Percentiles rank a stretch among this genome's conserved stretches.
Conservation (phyloP, 2,797 vertebrate genomes). For the Dromococcyx pavoninus region DNA sequence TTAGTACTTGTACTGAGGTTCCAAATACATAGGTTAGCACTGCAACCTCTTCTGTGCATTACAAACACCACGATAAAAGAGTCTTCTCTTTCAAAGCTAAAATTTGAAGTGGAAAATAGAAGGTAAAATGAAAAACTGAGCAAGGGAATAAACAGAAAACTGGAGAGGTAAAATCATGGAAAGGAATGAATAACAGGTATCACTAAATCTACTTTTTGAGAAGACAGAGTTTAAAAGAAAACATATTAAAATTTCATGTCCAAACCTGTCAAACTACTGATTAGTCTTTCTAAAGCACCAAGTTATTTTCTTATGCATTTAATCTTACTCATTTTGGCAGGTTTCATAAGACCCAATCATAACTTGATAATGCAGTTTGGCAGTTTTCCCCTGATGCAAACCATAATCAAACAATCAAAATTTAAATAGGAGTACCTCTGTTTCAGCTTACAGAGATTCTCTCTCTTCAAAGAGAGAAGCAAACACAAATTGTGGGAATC, state of each 20-base stretch:
- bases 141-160: conserved; percentile 13
- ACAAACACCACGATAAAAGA: not conserved
- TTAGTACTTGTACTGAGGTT: conserved; percentile 4
- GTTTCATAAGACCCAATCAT: conserved; percentile 32
- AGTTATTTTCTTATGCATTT: conserved; percentile 44
- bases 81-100: conserved; percentile 16
- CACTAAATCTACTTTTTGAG: conserved; percentile 6
- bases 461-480: not conserved
- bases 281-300: conserved; percentile 10
- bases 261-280: conserved; percentile 28
- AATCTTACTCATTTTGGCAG: conserved; percentile 23
- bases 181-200: not conserved
- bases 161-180: not conserved
- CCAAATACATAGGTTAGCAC: not conserved
- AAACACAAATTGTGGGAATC: not conserved
- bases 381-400: conserved; percentile 19
- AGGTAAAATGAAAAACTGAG: conserved; percentile 37
- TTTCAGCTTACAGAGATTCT: not conserved
- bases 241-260: conserved; percentile 63
- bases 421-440: not conserved
- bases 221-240: conserved; percentile 42
- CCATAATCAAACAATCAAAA: not conserved
- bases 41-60: not conserved
- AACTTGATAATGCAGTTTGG: conserved; percentile 34
- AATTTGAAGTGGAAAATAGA: conserved; percentile 18